Evolutionary conservation across 2,113 vertebrate species (phyloP).

Genomic region (Centropristis striata): DNA sequence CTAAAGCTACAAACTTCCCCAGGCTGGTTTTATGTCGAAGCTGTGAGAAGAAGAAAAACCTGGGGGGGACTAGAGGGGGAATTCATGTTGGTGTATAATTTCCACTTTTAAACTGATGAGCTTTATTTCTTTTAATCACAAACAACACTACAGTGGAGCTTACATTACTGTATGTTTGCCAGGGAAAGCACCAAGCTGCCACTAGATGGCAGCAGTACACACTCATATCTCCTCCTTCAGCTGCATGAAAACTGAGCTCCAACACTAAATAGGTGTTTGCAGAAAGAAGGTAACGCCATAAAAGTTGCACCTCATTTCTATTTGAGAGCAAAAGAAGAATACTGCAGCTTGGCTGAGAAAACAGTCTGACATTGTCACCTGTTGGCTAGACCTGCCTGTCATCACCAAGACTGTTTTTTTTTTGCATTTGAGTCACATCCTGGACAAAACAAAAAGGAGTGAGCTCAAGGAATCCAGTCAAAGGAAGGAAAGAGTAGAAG

Average conservation of each 20-base stretch:
- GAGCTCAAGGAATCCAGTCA: slow-evolving; percentile 63
- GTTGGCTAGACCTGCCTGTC: slow-evolving; percentile 26
- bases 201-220: slow-evolving; percentile 84
- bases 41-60: slow-evolving; percentile 6
- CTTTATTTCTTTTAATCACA: neutral
- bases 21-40: neutral
- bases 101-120: slow-evolving; percentile 12
- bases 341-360: slow-evolving; percentile 21
- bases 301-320: slow-evolving; percentile 54
- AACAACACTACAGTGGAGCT: neutral
- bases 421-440: slow-evolving; percentile 66
- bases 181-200: slow-evolving; percentile 34
- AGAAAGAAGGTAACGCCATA: slow-evolving; percentile 56
- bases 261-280: slow-evolving; percentile 19
- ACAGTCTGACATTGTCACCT: slow-evolving; percentile 40
- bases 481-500: slow-evolving; percentile 69
- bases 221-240: slow-evolving; percentile 5
- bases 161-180: neutral
- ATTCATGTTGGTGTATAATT: slow-evolving; percentile 3
- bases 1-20: slow-evolving; percentile 17
- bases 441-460: slow-evolving; percentile 64
- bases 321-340: slow-evolving; percentile 18
- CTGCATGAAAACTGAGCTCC: slow-evolving; percentile 46
- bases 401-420: neutral
- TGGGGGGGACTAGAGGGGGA: neutral